These are phyloP conservation scores for Melitaea athalia DNA, from an alignment of 2,888 invertebrate genomes.

Conservation along the genomic window DNA sequence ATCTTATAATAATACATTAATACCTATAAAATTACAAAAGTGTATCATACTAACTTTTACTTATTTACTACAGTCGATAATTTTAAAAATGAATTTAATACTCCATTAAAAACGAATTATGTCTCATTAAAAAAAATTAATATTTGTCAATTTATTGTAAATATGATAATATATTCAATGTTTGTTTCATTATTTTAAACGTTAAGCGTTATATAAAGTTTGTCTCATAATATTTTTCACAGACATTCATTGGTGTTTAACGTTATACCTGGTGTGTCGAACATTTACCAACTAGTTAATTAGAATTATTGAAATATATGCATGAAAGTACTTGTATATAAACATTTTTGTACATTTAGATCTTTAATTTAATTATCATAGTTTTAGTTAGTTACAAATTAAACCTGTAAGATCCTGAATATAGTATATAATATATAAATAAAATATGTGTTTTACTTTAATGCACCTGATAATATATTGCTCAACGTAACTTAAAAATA, in stretches of 20 bases:
- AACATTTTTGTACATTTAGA: conserved; percentile 81
- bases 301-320: conserved; percentile 56
- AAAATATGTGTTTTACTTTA: conserved; percentile 20
- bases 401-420: conserved; percentile 77
- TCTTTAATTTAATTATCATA: conserved; percentile 76
- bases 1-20: neutral
- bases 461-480: neutral
- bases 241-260: conserved; percentile 48
- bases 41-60: neutral
- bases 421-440: conserved; percentile 66
- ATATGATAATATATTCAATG: conserved; percentile 30
- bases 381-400: conserved; percentile 75
- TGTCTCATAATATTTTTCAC: conserved; percentile 34
- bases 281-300: conserved; percentile 67
- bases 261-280: conserved; percentile 64
- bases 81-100: conserved; percentile 30
- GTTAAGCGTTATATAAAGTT: conserved; percentile 36
- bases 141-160: conserved; percentile 42
- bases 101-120: conserved; percentile 16
- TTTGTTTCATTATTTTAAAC: conserved; percentile 33
- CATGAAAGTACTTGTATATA: conserved; percentile 78
- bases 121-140: conserved; percentile 34
- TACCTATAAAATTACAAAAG: neutral
- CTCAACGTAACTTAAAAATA: neutral
- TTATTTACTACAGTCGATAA: conserved; percentile 15